Evolutionary conservation across 2,113 vertebrate species (phyloP).

Genomic region (Sphyrna mokarran): DNA sequence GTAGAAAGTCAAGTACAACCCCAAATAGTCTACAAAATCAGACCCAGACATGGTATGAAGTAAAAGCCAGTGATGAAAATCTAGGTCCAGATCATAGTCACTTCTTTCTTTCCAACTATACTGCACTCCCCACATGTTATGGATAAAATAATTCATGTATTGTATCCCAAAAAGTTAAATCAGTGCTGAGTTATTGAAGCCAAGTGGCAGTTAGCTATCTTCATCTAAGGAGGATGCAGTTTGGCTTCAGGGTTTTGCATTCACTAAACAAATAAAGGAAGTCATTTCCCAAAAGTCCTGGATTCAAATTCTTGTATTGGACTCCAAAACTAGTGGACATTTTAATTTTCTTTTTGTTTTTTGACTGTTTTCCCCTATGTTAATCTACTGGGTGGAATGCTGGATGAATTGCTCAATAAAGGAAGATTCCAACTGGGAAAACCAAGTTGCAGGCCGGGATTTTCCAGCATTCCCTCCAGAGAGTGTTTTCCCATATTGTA

Average conservation of each 20-base stretch:
- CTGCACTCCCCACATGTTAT: neutral
- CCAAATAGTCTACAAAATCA: neutral
- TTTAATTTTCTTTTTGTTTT: neutral
- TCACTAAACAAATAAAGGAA: too few relatives aligned
- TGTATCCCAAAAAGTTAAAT: neutral
- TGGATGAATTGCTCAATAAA: too few relatives aligned
- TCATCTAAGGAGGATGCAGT: too few relatives aligned
- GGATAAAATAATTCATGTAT: neutral
- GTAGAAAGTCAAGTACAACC: neutral
- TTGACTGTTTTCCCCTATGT: neutral
- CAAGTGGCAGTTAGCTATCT: too few relatives aligned
- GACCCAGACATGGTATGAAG: neutral
- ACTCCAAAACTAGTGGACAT: neutral
- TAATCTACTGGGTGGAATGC: too few relatives aligned
- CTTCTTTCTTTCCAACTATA: neutral
- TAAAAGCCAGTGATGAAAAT: neutral
- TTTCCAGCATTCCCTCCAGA: too few relatives aligned
- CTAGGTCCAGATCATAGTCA: too few relatives aligned
- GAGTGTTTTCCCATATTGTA: too few relatives aligned
- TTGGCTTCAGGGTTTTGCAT: too few relatives aligned
- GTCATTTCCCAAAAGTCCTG: neutral
- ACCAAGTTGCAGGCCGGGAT: too few relatives aligned
- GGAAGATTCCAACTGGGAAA: too few relatives aligned
- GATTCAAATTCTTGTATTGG: neutral
- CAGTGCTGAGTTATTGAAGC: too few relatives aligned